Percentiles rank a stretch among this genome's conserved stretches.
These are phyloP conservation scores for Epistrophe eligans DNA, from an alignment of 2,888 invertebrate genomes.

Conservation along the genomic window DNA sequence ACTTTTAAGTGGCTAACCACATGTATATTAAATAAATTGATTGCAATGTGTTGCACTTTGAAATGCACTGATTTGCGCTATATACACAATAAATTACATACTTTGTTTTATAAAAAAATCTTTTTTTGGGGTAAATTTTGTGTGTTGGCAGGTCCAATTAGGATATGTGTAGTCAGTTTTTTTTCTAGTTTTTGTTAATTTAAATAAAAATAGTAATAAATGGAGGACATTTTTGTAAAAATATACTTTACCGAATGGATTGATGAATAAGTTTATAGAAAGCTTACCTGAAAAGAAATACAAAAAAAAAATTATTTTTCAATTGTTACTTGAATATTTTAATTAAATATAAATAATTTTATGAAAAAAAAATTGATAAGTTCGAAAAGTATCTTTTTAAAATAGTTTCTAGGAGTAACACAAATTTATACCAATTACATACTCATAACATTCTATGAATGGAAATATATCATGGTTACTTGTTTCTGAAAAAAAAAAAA, in stretches of 20 bases:
- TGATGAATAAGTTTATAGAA: background rate
- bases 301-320: too few relatives aligned
- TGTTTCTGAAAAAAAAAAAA: too few relatives aligned
- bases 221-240: background rate
- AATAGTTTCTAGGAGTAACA: too few relatives aligned
- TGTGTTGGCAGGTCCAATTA: slow-evolving; percentile 55
- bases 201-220: slow-evolving; percentile 1
- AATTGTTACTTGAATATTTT: too few relatives aligned
- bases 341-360: too few relatives aligned
- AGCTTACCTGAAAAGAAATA: slow-evolving; percentile 22
- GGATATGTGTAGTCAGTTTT: slow-evolving; percentile 24
- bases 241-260: background rate
- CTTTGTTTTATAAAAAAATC: slow-evolving; percentile 15
- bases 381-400: too few relatives aligned
- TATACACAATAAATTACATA: slow-evolving; percentile 24
- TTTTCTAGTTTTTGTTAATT: background rate
- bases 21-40: slow-evolving; percentile 34
- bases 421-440: too few relatives aligned
- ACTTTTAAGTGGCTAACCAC: slow-evolving; percentile 33
- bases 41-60: slow-evolving; percentile 39
- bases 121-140: slow-evolving; percentile 15
- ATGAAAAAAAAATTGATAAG: too few relatives aligned
- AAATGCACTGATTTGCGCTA: slow-evolving; percentile 39
- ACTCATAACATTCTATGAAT: too few relatives aligned
- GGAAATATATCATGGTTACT: too few relatives aligned